Evolutionary conservation across 2,113 vertebrate species (phyloP).

Genomic region (Cephalopholis sonnerati): DNA sequence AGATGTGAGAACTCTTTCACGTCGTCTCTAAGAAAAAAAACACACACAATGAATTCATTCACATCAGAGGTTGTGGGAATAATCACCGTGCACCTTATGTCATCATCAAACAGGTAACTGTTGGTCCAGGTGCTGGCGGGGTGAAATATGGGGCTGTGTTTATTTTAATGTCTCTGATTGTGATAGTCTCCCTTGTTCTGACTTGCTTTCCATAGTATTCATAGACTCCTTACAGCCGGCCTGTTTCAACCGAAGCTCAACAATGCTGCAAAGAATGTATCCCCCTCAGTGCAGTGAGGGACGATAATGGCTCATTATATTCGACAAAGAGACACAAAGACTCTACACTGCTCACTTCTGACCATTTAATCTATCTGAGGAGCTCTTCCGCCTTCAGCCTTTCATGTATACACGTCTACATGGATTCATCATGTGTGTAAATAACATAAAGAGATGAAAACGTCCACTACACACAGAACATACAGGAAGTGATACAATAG

Average conservation of each 20-base stretch:
- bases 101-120: constrained; percentile 71
- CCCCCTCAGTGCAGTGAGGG: constrained; percentile 30
- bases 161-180: constrained; percentile 67
- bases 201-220: constrained; percentile 69
- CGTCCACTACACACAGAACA: neutral
- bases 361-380: constrained; percentile 41
- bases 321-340: constrained; percentile 71
- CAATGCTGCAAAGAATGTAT: constrained; percentile 53
- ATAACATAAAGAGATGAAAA: constrained; percentile 1
- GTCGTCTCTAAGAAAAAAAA: constrained; percentile 15
- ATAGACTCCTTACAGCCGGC: constrained; percentile 53
- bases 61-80: constrained; percentile 56
- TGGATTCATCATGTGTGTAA: neutral
- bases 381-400: neutral
- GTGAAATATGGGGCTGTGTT: constrained; percentile 56
- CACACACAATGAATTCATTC: constrained; percentile 69
- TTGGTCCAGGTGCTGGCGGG: constrained; percentile 68
- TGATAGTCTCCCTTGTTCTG: constrained; percentile 68
- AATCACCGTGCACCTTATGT: constrained; percentile 53
- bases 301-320: constrained; percentile 35
- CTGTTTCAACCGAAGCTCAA: constrained; percentile 58
- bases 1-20: constrained; percentile 63
- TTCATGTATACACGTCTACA: constrained; percentile 21
- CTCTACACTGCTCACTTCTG: neutral
- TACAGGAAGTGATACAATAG: constrained; percentile 41